phyloP scores from a whole-genome alignment of 2,797 vertebrate species.

The Peromyscus eremicus region DNA sequence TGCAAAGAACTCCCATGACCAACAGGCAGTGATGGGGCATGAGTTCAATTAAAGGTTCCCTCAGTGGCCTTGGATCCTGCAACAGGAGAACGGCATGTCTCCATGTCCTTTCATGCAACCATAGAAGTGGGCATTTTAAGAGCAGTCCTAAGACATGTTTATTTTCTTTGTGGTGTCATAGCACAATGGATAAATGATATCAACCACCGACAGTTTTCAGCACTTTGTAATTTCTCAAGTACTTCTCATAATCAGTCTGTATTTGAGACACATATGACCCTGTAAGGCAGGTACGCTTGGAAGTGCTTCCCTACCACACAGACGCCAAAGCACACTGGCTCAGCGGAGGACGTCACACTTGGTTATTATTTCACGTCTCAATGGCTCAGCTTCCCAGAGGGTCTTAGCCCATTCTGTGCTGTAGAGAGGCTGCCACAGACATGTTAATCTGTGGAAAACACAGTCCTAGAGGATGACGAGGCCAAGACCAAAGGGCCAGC shows the following conservation, averaged over 20 bases:
- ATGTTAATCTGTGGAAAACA: neutral
- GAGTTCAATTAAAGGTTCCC: fast-evolving
- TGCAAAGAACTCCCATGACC: neutral
- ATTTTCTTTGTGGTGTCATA: neutral
- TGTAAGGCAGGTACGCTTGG: neutral
- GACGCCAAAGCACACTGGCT: too few relatives aligned
- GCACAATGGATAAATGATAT: too few relatives aligned
- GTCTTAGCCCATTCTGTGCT: neutral
- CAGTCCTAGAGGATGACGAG: neutral
- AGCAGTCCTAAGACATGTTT: neutral
- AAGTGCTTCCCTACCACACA: fast-evolving
- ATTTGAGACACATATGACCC: neutral
- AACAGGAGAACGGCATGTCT: fast-evolving
- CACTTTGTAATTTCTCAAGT: neutral
- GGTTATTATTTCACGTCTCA: fast-evolving
- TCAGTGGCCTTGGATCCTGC: fast-evolving
- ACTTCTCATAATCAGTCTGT: neutral
- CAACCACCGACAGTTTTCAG: too few relatives aligned
- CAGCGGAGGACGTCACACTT: neutral
- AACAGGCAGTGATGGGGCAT: fast-evolving
- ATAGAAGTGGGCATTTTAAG: neutral
- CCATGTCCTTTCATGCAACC: neutral
- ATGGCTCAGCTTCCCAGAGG: neutral
- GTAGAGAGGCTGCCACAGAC: neutral
- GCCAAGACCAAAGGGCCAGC: neutral